Conservation (phyloP, 2,888 invertebrate genomes). For the Chrysodeixis includens region DNA sequence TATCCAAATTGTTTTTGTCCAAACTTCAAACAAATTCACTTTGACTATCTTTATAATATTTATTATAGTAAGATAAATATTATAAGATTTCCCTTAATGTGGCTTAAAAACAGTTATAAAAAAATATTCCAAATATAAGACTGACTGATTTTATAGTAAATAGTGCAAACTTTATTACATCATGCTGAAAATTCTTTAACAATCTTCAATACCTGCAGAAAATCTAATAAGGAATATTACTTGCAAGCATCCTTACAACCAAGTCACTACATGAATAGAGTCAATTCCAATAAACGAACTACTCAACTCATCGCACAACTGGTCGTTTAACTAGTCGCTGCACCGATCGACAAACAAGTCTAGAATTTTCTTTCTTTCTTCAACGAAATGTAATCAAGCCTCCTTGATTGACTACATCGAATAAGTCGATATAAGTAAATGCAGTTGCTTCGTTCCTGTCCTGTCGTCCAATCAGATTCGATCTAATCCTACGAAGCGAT, state of each 20-base stretch:
- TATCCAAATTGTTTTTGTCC: too few relatives aligned
- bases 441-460: slow-evolving; percentile 31
- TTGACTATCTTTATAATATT: too few relatives aligned
- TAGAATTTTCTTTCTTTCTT: neutral
- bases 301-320: neutral
- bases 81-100: too few relatives aligned
- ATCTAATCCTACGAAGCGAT: slow-evolving; percentile 38
- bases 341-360: neutral
- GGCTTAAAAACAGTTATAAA: too few relatives aligned
- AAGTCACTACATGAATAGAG: neutral
- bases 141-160: too few relatives aligned
- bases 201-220: neutral
- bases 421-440: slow-evolving; percentile 13
- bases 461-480: slow-evolving; percentile 31
- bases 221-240: neutral
- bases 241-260: neutral
- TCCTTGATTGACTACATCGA: slow-evolving; percentile 5
- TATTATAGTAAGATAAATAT: too few relatives aligned
- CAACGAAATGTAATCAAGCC: neutral
- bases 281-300: neutral
- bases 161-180: too few relatives aligned
- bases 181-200: too few relatives aligned
- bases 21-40: too few relatives aligned
- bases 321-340: neutral
- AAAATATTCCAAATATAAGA: too few relatives aligned